phyloP scores from a whole-genome alignment of 2,888 invertebrate genomes.

The Platycheirus albimanus region DNA sequence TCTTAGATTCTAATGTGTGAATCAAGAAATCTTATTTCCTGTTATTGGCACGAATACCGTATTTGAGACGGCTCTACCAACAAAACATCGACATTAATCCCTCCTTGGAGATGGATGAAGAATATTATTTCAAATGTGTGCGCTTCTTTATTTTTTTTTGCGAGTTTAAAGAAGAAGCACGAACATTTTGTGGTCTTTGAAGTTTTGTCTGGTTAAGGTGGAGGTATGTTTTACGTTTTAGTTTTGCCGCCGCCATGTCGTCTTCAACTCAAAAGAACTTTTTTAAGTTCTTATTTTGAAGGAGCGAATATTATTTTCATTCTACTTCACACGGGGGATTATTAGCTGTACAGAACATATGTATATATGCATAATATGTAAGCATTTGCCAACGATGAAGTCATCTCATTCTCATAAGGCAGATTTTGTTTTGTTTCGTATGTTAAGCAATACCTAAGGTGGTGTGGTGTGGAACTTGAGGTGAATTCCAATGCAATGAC shows the following conservation, averaged over 20 bases:
- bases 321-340: constrained; percentile 55
- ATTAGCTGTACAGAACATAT: too few relatives aligned
- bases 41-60: constrained; percentile 27
- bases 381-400: constrained; percentile 62
- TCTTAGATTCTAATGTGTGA: constrained; percentile 5
- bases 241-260: constrained; percentile 16
- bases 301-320: constrained; percentile 25
- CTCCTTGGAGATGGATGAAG: not conserved
- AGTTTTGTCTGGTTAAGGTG: constrained; percentile 30
- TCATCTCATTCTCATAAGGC: constrained; percentile 52
- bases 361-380: constrained; percentile 1
- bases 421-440: constrained; percentile 26
- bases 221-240: constrained; percentile 13
- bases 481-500: constrained; percentile 65
- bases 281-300: constrained; percentile 41
- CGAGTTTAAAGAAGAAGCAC: not conserved
- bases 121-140: constrained; percentile 16
- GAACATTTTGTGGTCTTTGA: constrained; percentile 33
- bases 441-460: constrained; percentile 3
- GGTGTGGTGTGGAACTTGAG: constrained; percentile 31
- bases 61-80: constrained; percentile 19
- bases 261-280: constrained; percentile 39
- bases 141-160: constrained; percentile 21
- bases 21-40: constrained; percentile 5
- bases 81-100: constrained; percentile 25